Conservation (phyloP, 2,113 vertebrate genomes). For the Chaenocephalus aceratus region DNA sequence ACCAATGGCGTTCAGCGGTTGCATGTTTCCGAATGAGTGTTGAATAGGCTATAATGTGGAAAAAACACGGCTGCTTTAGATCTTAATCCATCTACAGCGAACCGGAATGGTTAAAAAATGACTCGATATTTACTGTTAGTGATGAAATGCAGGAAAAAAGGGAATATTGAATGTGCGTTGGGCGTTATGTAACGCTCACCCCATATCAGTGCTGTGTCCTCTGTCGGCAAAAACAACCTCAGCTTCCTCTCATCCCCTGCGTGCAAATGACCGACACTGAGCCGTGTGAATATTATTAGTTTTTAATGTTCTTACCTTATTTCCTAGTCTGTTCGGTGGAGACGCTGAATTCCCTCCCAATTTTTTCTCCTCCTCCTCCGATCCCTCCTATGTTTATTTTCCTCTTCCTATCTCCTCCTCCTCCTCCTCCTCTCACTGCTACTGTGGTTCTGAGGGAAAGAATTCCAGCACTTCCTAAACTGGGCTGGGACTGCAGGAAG, state of each 20-base stretch:
- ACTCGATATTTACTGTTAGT: not conserved
- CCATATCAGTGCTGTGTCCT: constrained; percentile 74
- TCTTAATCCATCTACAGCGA: not conserved
- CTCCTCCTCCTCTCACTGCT: constrained; percentile 39
- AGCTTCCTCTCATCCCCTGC: constrained; percentile 39
- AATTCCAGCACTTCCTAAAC: constrained; percentile 76
- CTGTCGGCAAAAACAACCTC: constrained; percentile 24
- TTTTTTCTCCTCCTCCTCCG: constrained; percentile 48
- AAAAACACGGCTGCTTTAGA: not conserved
- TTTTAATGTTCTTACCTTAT: constrained; percentile 77
- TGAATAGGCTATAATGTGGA: not conserved
- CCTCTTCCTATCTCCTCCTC: constrained; percentile 43
- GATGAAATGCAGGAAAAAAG: not conserved
- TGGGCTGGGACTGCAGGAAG: constrained; percentile 61
- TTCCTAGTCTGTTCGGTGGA: constrained; percentile 42
- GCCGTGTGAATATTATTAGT: constrained; percentile 20
- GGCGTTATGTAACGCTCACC: constrained; percentile 82
- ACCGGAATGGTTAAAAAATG: not conserved
- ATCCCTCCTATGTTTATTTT: constrained; percentile 67
- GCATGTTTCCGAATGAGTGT: constrained; percentile 17
- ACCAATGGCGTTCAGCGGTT: constrained; percentile 29
- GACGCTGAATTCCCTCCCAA: constrained; percentile 72
- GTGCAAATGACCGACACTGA: constrained; percentile 39
- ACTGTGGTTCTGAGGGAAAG: constrained; percentile 25
- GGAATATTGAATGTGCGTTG: not conserved